Percentiles rank a stretch among this genome's conserved stretches.
Conservation (phyloP, 92 coral and sea anemone species). For the Parazoanthus darwini region DNA sequence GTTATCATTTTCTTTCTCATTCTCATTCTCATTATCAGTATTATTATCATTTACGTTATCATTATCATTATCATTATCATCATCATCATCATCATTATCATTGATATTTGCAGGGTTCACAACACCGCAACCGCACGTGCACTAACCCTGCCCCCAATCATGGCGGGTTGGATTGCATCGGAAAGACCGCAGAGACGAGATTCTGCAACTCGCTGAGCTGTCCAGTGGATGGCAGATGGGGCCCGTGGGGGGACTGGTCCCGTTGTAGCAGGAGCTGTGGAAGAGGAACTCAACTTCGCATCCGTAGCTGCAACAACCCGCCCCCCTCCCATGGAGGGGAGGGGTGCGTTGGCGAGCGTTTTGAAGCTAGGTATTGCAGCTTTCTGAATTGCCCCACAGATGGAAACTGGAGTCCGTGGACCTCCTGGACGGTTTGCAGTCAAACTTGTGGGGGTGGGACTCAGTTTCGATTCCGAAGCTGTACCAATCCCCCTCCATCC, state of each 20-base stretch:
- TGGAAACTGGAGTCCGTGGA: neutral
- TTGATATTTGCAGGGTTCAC: neutral
- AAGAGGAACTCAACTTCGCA: neutral
- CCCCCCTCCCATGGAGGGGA: neutral
- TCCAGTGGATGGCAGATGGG: neutral
- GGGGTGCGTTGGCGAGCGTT: neutral
- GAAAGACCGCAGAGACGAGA: neutral
- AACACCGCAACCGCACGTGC: neutral
- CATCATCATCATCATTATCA: too few species aligned
- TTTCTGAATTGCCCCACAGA: neutral
- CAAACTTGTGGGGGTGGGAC: neutral
- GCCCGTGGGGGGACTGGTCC: neutral
- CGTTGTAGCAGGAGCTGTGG: neutral
- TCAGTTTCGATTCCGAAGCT: neutral
- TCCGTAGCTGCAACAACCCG: neutral
- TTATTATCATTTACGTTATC: too few species aligned
- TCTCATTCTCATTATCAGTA: too few species aligned
- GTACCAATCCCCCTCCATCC: neutral
- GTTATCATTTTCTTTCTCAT: too few species aligned
- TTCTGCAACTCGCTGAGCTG: neutral
- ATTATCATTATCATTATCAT: too few species aligned
- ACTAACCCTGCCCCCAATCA: neutral
- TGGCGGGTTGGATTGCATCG: neutral
- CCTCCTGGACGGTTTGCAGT: neutral
- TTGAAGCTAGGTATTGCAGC: neutral